Percentiles rank a stretch among this genome's conserved stretches.
phyloP scores from a whole-genome alignment of 2,797 vertebrate species.

The Helicolenus hilgendorfi region DNA sequence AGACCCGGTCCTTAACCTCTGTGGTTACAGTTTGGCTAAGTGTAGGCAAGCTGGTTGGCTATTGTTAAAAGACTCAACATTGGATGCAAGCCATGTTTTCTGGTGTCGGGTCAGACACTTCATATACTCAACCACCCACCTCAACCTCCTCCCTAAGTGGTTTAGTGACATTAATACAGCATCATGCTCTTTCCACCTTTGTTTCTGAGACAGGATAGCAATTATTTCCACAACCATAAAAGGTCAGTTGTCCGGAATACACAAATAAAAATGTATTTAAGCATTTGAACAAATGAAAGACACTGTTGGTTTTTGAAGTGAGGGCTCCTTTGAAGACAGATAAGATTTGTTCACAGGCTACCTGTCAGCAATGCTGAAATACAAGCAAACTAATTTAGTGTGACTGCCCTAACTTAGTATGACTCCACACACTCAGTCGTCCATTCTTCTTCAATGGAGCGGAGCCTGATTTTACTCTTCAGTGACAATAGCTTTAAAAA shows the following conservation, averaged over 20 bases:
- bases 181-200: neutral
- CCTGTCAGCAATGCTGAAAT: neutral
- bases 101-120: neutral
- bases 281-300: neutral
- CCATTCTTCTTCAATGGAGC: neutral
- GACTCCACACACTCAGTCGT: neutral
- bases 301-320: neutral
- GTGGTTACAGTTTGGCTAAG: neutral
- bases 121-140: neutral
- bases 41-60: neutral
- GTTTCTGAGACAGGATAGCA: neutral
- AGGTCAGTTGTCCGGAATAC: neutral
- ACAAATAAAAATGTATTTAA: neutral
- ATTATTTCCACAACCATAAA: neutral
- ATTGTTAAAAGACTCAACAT: neutral
- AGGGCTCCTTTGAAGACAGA: neutral
- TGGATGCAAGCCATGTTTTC: neutral
- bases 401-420: neutral
- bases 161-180: neutral
- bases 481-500: neutral
- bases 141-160: neutral
- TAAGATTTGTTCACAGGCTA: neutral
- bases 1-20: neutral
- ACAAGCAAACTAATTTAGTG: neutral
- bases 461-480: neutral